Evolutionary conservation across 2,888 invertebrate genomes (phyloP).

Genomic region (Trissonchulus latispiculum): DNA sequence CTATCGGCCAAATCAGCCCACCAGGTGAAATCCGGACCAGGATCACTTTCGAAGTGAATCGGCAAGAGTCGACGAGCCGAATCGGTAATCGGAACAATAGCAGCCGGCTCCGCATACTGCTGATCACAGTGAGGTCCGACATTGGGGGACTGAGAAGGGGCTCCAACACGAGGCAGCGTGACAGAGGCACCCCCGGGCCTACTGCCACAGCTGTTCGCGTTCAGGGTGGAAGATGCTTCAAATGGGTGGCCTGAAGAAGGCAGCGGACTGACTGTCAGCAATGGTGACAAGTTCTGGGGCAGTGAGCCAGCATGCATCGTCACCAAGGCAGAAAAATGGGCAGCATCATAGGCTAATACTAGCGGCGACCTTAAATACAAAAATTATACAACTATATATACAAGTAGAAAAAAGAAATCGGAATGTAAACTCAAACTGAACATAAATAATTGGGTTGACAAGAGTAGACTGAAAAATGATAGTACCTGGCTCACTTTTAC

Average conservation of each 20-base stretch:
- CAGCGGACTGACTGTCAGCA: too few species aligned
- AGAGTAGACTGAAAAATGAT: too few species aligned
- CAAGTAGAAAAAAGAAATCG: too few species aligned
- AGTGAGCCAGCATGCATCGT: too few species aligned
- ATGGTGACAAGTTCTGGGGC: too few species aligned
- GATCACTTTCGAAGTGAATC: conserved; percentile 71
- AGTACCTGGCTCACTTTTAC: too few species aligned
- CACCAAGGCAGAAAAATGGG: conserved; percentile 75
- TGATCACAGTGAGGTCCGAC: too few species aligned
- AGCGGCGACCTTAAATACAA: conserved; percentile 59
- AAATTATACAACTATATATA: too few species aligned
- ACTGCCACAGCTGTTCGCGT: neutral
- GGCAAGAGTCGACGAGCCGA: conserved; percentile 62
- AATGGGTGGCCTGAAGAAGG: too few species aligned
- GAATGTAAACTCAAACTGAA: too few species aligned
- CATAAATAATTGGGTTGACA: too few species aligned
- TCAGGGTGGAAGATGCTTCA: neutral
- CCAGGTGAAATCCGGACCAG: conserved; percentile 66
- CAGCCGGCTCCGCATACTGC: conserved; percentile 29
- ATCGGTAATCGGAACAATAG: conserved; percentile 64
- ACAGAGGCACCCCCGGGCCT: too few species aligned
- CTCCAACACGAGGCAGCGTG: neutral
- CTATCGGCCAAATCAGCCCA: conserved; percentile 19
- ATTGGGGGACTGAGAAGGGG: neutral
- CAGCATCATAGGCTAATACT: conserved; percentile 71